phyloP scores from a whole-genome alignment of 2,888 invertebrate species.

The Fissipunctia ypsillon region DNA sequence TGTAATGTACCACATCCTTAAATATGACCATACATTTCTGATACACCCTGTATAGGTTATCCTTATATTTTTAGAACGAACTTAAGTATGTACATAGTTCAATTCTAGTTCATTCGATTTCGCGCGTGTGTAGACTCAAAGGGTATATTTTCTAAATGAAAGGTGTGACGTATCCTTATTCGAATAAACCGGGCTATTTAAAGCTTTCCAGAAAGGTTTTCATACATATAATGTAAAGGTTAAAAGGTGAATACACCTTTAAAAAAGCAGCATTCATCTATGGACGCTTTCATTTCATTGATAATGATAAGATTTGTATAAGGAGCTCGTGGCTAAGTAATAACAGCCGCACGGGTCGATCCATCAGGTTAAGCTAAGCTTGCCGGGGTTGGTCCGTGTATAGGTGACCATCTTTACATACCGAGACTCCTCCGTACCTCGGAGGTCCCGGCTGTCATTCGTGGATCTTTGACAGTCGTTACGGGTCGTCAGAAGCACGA shows the following conservation, averaged over 20 bases:
- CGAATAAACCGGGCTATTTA: constrained; percentile 24
- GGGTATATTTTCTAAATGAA: constrained; percentile 21
- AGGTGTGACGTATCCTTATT: constrained; percentile 19
- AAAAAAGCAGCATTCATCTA: constrained; percentile 6
- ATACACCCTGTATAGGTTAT: not conserved
- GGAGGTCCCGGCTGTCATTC: no score
- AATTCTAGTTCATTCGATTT: constrained; percentile 24
- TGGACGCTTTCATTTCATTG: not conserved
- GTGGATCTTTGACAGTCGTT: no score
- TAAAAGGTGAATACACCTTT: no score
- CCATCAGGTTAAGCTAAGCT: no score
- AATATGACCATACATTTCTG: no score
- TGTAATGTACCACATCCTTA: no score
- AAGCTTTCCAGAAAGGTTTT: constrained; percentile 7
- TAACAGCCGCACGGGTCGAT: no score
- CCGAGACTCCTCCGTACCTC: no score
- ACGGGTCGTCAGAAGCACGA: no score
- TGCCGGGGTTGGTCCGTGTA: no score
- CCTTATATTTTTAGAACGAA: constrained; percentile 6
- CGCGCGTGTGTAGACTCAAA: constrained; percentile 19
- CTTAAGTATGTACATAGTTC: not conserved
- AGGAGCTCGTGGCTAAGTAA: no score
- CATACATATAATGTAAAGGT: not conserved
- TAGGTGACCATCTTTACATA: no score
- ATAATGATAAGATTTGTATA: not conserved